phyloP scores from a whole-genome alignment of 2,797 vertebrate species.

The Limosa lapponica region DNA sequence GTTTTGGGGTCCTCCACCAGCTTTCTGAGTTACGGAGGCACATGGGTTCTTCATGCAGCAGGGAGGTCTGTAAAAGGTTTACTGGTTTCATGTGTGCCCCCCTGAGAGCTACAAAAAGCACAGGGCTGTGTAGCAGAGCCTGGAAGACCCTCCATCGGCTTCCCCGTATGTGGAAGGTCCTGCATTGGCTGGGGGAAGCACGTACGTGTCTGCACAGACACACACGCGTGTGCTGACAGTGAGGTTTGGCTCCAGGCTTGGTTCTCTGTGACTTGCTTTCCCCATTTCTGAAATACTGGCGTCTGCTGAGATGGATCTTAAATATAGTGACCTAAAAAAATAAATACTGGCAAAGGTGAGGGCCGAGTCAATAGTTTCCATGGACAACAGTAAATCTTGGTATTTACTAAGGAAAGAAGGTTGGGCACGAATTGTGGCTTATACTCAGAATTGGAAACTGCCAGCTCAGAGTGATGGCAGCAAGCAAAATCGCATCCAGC shows the following conservation, averaged over 20 bases:
- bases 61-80: background rate
- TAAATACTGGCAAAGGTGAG: background rate
- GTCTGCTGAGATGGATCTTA: background rate
- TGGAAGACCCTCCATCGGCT: background rate
- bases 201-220: background rate
- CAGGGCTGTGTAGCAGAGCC: background rate
- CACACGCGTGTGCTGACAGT: rapidly evolving
- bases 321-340: background rate
- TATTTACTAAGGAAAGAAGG: background rate
- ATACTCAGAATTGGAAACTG: background rate
- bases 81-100: background rate
- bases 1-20: background rate
- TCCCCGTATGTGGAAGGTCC: background rate
- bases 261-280: background rate
- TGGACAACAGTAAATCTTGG: background rate
- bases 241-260: background rate
- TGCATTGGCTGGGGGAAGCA: rapidly evolving
- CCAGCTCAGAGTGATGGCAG: background rate
- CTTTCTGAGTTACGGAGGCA: background rate
- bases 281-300: background rate
- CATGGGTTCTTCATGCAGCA: rapidly evolving
- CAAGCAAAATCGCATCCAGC: background rate
- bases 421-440: background rate
- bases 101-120: background rate
- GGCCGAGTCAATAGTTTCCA: background rate